Evolutionary conservation across 2,888 invertebrate genomes (phyloP).

Genomic region (Mimachlamys varia): DNA sequence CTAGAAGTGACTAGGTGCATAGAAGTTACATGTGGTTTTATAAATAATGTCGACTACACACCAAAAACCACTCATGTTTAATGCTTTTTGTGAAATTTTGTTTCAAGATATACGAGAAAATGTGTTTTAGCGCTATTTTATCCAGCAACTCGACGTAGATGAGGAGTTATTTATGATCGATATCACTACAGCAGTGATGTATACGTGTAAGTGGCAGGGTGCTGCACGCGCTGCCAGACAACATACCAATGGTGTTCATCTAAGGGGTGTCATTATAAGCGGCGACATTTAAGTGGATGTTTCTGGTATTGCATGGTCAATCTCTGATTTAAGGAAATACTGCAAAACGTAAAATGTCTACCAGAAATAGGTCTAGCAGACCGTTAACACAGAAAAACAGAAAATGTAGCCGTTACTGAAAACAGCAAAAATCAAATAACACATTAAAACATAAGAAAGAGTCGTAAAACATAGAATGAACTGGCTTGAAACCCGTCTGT

Average conservation of each 20-base stretch:
- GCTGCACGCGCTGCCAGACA: neutral
- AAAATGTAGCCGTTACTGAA: too few species aligned
- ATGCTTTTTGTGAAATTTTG: neutral
- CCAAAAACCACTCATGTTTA: neutral
- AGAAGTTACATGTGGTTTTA: neutral
- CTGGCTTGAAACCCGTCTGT: too few species aligned
- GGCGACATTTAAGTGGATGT: neutral
- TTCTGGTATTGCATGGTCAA: neutral
- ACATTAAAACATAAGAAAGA: too few species aligned
- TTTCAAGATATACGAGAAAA: constrained; percentile 15
- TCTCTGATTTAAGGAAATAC: neutral
- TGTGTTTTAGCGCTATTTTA: constrained; percentile 23
- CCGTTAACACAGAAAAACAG: too few species aligned
- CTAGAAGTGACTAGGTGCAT: neutral
- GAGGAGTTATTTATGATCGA: neutral
- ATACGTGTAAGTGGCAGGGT: neutral
- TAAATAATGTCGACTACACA: neutral
- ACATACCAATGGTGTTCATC: neutral
- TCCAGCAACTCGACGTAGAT: neutral
- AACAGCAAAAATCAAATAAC: too few species aligned
- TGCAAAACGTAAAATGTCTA: neutral
- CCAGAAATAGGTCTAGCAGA: neutral
- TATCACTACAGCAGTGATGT: neutral
- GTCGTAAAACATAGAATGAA: too few species aligned
- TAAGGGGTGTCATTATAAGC: neutral